Evolutionary conservation across 2,888 invertebrate species (phyloP).

Genomic region (Arenicola marina): DNA sequence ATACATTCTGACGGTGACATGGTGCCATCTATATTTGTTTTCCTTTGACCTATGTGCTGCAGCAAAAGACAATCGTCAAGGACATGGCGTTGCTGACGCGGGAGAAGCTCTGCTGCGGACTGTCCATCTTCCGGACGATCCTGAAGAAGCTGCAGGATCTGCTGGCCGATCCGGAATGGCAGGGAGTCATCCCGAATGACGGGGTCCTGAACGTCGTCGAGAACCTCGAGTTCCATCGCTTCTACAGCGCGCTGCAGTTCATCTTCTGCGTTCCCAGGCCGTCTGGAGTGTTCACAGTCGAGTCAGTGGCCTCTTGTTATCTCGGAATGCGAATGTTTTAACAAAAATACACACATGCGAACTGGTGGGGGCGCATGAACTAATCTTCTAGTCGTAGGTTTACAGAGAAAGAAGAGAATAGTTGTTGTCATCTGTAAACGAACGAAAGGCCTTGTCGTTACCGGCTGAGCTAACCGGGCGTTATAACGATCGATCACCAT

Average conservation of each 20-base stretch:
- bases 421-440: too few species aligned
- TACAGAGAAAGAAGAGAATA: too few species aligned
- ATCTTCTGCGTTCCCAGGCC: slow-evolving; percentile 90
- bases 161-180: slow-evolving; percentile 26
- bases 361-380: too few species aligned
- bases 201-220: slow-evolving; percentile 67
- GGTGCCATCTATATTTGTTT: not conserved
- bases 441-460: too few species aligned
- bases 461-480: too few species aligned
- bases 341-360: too few species aligned
- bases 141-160: slow-evolving; percentile 71
- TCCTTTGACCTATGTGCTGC: not conserved
- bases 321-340: too few species aligned
- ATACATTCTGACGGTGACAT: not conserved
- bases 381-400: too few species aligned
- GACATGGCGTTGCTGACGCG: slow-evolving; percentile 86
- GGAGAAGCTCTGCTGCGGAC: slow-evolving; percentile 92
- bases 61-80: slow-evolving; percentile 30
- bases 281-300: slow-evolving; percentile 33
- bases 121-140: slow-evolving; percentile 93
- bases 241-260: slow-evolving; percentile 97
- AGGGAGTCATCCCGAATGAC: slow-evolving; percentile 64
- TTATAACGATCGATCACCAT: too few species aligned
- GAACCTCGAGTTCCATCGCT: slow-evolving; percentile 77
- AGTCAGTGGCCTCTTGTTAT: too few species aligned